Percentiles rank a stretch among this genome's conserved stretches.
Evolutionary conservation across 2,797 vertebrate species (phyloP).

Genomic region (Girardinus metallicus): DNA sequence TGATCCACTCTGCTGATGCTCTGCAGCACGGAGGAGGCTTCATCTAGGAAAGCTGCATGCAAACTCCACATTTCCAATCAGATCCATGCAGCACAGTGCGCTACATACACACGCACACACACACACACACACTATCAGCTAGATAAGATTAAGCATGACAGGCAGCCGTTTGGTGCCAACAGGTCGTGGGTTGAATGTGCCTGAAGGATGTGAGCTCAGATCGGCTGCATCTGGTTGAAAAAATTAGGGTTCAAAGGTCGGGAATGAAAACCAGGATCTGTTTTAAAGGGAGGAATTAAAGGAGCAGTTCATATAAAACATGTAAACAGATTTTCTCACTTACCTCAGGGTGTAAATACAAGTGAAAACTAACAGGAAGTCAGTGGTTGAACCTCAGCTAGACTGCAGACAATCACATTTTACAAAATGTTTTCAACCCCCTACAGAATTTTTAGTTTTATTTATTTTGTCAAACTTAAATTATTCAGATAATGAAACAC

Average conservation of each 20-base stretch:
- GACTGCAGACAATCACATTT: neutral
- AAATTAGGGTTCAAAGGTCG: conserved; percentile 15
- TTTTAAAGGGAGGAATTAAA: conserved; percentile 3
- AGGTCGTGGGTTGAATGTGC: conserved; percentile 27
- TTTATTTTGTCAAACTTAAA: neutral
- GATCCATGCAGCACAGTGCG: conserved; percentile 22
- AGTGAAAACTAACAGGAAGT: neutral
- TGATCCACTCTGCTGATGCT: conserved; percentile 33
- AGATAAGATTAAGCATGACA: conserved; percentile 48
- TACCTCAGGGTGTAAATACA: neutral
- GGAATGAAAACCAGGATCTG: conserved; percentile 3
- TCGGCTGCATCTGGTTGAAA: conserved; percentile 40
- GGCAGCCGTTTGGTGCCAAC: conserved; percentile 30
- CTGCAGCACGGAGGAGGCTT: conserved; percentile 41
- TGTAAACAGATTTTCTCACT: neutral
- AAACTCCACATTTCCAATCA: conserved; percentile 35
- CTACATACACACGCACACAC: neutral
- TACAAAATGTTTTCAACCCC: neutral
- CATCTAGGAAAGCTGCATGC: conserved; percentile 44
- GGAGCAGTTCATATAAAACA: conserved; percentile 23
- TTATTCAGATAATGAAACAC: neutral
- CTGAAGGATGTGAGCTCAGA: conserved; percentile 29
- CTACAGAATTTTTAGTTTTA: neutral
- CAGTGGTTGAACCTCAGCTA: neutral
- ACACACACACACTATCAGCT: conserved; percentile 7